Evolutionary conservation across 2,888 invertebrate genomes (phyloP), one percentile per base, ranked within the genome.

Genomic region (Amphipoea lucens): DNA sequence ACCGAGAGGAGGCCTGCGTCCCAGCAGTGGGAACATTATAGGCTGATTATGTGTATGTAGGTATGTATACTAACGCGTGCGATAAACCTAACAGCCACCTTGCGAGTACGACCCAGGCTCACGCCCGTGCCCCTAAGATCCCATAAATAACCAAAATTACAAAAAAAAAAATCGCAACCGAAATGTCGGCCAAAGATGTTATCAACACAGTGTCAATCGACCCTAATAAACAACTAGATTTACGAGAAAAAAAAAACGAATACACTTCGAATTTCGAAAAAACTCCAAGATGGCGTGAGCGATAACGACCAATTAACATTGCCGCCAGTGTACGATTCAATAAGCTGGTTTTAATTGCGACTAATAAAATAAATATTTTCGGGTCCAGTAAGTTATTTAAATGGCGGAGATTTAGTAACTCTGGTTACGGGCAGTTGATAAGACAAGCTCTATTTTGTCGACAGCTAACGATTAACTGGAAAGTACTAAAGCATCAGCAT

Each of bases 191-290:
- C 81, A 79, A 85, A 88, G 91, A 92, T 93, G 63, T 87, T 91
- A 93, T 92, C 92, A 76, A 77, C 62, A 78, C 88, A 88, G 81
- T 88, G 76, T 79, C 82, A 74, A 75, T 73, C 84, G 89, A 90
- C 88, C 91, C 90, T 91, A 84, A 90, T 94, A 94, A 94, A 94
- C 89, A 90, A 91, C 90, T 91, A 92, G 93, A 93, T 93, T 93
- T 93, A 94, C 90, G 88, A 85, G 82, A 86, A 69, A 85, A 90
- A 90, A 90, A 85, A 88, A 82, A 62, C 9, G 36, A 69, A 66
- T 14, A 51, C 63, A 45, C 23, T 79, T 73, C n/a, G 76, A 72
- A 88, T 74, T 79, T 87, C 71, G 73, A 74, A 84, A 87, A 87
- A 87, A 88, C 86, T 81, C 48, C 82, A 91, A 92, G 93, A 94